These are phyloP conservation scores for Drosophila neoperkinsi DNA, from an alignment of 2,888 invertebrate species.

Conservation along the genomic window DNA sequence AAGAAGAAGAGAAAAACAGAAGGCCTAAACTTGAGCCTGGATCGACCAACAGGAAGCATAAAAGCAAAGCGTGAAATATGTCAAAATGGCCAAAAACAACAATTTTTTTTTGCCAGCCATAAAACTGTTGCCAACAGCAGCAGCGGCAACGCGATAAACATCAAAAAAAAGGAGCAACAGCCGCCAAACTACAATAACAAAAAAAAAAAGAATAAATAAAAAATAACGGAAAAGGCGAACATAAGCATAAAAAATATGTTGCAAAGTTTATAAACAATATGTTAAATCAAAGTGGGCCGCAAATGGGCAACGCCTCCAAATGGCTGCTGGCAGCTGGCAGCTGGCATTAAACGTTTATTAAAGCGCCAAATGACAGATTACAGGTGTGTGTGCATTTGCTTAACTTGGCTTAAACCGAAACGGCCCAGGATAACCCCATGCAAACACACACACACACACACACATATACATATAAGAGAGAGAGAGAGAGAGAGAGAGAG, in stretches of 20 bases:
- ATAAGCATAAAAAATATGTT: slow-evolving; percentile 39
- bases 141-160: slow-evolving; percentile 34
- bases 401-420: slow-evolving; percentile 8
- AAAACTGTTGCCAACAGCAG: slow-evolving; percentile 55
- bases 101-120: slow-evolving; percentile 31
- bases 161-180: slow-evolving; percentile 28
- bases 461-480: background rate
- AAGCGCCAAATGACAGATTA: slow-evolving; percentile 75
- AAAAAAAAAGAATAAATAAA: background rate
- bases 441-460: background rate
- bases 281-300: slow-evolving; percentile 36
- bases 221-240: slow-evolving; percentile 13
- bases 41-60: slow-evolving; percentile 43
- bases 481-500: background rate
- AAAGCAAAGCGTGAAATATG: slow-evolving; percentile 63
- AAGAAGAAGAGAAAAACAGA: slow-evolving; percentile 1
- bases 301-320: slow-evolving; percentile 25
- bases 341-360: slow-evolving; percentile 69
- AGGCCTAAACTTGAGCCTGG: slow-evolving; percentile 26
- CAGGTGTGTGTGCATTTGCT: slow-evolving; percentile 51
- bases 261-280: slow-evolving; percentile 62
- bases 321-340: background rate
- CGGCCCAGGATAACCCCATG: slow-evolving; percentile 10
- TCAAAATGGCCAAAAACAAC: slow-evolving; percentile 45
- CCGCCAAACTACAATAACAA: slow-evolving; percentile 14